Conservation (phyloP, 2,113 vertebrate species). For the Upupa epops region DNA sequence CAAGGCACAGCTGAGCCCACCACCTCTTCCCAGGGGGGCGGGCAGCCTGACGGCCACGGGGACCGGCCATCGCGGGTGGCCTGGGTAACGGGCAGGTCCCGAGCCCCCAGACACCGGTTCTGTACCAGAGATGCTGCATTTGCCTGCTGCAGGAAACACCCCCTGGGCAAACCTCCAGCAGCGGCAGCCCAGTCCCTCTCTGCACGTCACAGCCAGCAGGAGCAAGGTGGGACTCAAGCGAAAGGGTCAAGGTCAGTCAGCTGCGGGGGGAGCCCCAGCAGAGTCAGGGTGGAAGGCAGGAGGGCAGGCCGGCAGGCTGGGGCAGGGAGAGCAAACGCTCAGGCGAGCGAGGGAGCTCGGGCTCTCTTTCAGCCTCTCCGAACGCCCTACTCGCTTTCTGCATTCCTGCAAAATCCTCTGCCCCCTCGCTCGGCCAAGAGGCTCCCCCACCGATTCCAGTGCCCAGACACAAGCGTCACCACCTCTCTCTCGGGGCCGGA, state of each 20-base stretch:
- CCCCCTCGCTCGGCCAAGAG: background rate
- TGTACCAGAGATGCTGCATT: background rate
- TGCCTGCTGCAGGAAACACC: background rate
- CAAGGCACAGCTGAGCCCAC: background rate
- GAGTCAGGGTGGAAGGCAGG: background rate
- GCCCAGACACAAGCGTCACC: too few species aligned
- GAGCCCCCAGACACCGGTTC: background rate
- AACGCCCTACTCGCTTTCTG: background rate
- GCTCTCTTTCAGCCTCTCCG: background rate
- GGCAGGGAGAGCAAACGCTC: background rate
- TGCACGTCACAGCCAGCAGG: background rate
- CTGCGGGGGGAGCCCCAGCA: background rate
- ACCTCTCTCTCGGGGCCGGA: accelerated
- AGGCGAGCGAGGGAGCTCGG: background rate
- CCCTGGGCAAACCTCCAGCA: background rate
- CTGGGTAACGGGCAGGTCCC: background rate
- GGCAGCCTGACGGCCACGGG: background rate
- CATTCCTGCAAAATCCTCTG: background rate
- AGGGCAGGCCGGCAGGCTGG: background rate
- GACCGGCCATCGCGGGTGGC: background rate
- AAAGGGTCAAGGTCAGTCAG: background rate
- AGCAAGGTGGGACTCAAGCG: background rate
- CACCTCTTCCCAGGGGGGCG: background rate
- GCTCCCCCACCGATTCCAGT: background rate
- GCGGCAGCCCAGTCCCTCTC: background rate